A percentile compares a stretch with the other conserved stretches of the same genome.
phyloP scores from a whole-genome alignment of 2,797 vertebrate genomes.

The Alca torda region DNA sequence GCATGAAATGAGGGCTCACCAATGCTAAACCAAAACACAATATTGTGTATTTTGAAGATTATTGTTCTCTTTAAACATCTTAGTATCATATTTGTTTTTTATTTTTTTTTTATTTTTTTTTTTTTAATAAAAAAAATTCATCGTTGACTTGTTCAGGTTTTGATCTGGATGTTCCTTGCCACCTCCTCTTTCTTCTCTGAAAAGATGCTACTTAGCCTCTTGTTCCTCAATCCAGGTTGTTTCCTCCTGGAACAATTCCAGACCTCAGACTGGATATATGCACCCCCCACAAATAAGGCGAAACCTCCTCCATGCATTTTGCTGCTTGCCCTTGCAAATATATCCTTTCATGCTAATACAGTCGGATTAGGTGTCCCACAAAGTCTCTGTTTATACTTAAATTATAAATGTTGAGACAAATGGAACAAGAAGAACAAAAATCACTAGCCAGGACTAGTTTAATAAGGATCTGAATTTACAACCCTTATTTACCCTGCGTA shows the following conservation, averaged over 20 bases:
- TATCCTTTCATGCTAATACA: not conserved
- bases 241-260: not conserved
- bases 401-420: not conserved
- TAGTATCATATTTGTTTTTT: not conserved
- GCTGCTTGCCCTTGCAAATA: not conserved
- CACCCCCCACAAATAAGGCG: not conserved
- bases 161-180: not conserved
- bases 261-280: not conserved
- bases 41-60: not conserved
- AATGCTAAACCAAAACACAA: not conserved
- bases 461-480: not conserved
- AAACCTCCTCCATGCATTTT: not conserved
- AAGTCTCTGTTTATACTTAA: not conserved
- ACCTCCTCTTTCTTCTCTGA: not conserved
- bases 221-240: not conserved
- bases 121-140: not conserved
- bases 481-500: not conserved
- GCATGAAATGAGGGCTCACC: not conserved
- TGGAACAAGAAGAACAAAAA: not conserved
- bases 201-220: not conserved
- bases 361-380: not conserved
- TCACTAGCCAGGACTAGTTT: not conserved
- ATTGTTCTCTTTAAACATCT: not conserved
- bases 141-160: not conserved
- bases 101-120: not conserved